Percentiles rank a stretch among this genome's conserved stretches.
Evolutionary conservation across 2,113 vertebrate species (phyloP).

Genomic region (Talpa occidentalis): DNA sequence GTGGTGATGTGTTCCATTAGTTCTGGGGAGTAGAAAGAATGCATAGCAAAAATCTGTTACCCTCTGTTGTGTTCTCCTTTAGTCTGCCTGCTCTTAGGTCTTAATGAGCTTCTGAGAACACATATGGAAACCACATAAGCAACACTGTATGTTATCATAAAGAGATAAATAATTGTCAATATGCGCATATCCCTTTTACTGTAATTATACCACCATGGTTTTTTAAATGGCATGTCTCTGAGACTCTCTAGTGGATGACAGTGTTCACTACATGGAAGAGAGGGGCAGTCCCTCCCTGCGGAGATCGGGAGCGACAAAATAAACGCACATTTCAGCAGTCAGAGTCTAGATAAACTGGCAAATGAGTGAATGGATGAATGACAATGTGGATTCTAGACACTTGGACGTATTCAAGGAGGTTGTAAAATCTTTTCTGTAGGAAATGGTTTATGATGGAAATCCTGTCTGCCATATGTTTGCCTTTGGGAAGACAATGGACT

Average conservation of each 20-base stretch:
- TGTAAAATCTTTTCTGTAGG: constrained; percentile 47
- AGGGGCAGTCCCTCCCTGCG: not conserved
- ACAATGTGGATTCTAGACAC: not conserved
- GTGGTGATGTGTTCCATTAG: not conserved
- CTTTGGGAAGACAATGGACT: constrained; percentile 14
- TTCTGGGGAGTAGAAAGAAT: not conserved
- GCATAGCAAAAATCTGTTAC: not conserved
- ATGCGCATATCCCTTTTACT: not conserved
- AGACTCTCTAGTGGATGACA: not conserved
- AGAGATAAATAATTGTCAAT: not conserved
- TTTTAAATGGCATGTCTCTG: not conserved
- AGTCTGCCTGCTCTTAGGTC: not conserved
- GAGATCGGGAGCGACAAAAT: not conserved
- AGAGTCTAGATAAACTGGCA: not conserved
- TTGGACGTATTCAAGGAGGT: constrained; percentile 26
- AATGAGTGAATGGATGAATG: not conserved
- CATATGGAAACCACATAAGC: not conserved
- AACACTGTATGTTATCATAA: not conserved
- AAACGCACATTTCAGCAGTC: not conserved
- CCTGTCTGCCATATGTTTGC: constrained; percentile 4
- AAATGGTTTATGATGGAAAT: constrained; percentile 19
- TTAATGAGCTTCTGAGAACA: not conserved
- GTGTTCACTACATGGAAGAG: not conserved
- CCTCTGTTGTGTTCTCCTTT: not conserved
- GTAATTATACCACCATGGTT: not conserved